Evolutionary conservation across 2,797 vertebrate species (phyloP).

Genomic region (Trachops cirrhosus): DNA sequence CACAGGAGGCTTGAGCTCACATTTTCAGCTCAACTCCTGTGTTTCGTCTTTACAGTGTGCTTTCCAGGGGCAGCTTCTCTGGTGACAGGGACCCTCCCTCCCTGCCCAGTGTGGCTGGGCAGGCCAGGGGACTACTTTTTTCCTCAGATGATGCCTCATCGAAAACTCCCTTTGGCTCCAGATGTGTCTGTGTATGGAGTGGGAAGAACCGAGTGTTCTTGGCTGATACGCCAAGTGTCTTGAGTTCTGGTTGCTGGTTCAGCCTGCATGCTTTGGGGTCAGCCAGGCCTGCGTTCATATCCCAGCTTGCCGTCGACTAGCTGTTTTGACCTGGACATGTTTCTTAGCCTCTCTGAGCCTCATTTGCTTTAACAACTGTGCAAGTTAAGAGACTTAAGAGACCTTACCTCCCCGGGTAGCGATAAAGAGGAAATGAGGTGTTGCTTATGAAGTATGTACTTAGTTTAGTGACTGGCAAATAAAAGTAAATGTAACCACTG

Average conservation of each 20-base stretch:
- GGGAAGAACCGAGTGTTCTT: background rate
- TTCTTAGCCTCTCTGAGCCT: background rate
- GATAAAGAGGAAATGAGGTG: background rate
- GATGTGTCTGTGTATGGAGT: background rate
- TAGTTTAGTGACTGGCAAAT: background rate
- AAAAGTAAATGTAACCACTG: background rate
- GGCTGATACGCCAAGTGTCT: background rate
- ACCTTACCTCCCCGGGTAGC: background rate
- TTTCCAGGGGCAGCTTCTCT: background rate
- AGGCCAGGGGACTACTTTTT: background rate
- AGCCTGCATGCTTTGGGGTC: fast-evolving
- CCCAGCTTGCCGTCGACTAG: background rate
- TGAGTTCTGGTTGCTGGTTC: background rate
- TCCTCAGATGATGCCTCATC: background rate
- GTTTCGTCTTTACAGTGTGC: background rate
- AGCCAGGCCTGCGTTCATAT: background rate
- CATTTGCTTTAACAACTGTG: background rate
- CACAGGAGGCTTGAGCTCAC: background rate
- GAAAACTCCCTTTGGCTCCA: background rate
- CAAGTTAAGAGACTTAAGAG: background rate
- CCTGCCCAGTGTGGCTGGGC: background rate
- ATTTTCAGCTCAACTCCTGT: background rate
- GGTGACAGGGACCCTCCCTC: no score
- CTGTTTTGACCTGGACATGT: background rate
- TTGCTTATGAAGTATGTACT: background rate